Evolutionary conservation across 2,797 vertebrate genomes (phyloP), one percentile per base, ranked within the genome.

Genomic region (Aplochiton taeniatus): DNA sequence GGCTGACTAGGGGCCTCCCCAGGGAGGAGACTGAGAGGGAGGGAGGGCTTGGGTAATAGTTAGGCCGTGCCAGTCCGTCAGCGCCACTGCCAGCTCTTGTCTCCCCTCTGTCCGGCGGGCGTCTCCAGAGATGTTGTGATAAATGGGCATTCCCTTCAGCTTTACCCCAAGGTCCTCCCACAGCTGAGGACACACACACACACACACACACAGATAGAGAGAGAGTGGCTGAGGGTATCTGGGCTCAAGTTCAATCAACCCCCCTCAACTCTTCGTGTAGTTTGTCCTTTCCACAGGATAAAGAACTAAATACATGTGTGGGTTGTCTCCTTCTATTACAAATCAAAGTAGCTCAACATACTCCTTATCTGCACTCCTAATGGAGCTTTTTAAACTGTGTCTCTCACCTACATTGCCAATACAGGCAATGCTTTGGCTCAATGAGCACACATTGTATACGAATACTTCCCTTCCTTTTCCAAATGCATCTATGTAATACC

Each of bases 121-220:
- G 69, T 76, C 74, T 73, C 64, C 47, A 69, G 60, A 63, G 71
- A 81, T 83, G 84, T 84, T 52, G 61, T 82, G 78, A 85, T 83
- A 81, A 88, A 89, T 84, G 80, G 70, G 68, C 67, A 65, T 78
- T 80, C 75, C 47, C 72, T 68, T 68, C 55, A 52, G 61, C 63
- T 60, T 70, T 14, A 69, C 54, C 72, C 44, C 65, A 56, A 45
- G 47, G 20, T 66, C 49, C 74, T 74, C 45, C 62, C 53, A 50
- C 10, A 65, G 16, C 45, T 53, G 20, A 49, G 10, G 14, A 31
- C 31, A 6, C 31, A 6, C 31, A 6, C 31, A 31, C 31, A 31
- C 31, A 31, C 31, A 31, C 31, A 31, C 31, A 31, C 31, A 31
- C 31, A 31, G 10, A 53, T 16, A 66, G 58, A 41, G 55, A 58